phyloP scores from a whole-genome alignment of 2,888 invertebrate genomes.

The Watsonalla cultraria region DNA sequence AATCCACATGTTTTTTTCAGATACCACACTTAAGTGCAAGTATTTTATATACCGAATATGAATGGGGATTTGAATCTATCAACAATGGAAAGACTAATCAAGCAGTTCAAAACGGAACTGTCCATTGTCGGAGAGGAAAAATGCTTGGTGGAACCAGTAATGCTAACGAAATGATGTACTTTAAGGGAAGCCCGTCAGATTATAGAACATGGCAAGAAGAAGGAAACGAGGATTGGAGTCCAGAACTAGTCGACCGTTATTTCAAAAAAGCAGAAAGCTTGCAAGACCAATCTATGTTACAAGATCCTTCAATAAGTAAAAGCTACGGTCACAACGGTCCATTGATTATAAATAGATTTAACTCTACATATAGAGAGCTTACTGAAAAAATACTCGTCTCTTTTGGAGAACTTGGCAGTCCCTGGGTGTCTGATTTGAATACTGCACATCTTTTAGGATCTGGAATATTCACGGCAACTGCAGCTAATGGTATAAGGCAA shows the following conservation, averaged over 20 bases:
- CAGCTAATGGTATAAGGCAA: slow-evolving; percentile 27
- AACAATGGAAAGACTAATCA: slow-evolving; percentile 84
- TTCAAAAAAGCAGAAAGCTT: slow-evolving; percentile 72
- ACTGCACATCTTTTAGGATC: slow-evolving; percentile 64
- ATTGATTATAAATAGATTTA: slow-evolving; percentile 62
- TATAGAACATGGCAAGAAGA: slow-evolving; percentile 65
- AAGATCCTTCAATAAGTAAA: slow-evolving; percentile 23
- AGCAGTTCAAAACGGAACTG: slow-evolving; percentile 62
- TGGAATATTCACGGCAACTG: slow-evolving; percentile 61
- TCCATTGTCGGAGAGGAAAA: slow-evolving; percentile 78
- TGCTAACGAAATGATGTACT: slow-evolving; percentile 75
- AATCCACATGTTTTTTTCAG: background rate
- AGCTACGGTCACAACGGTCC: slow-evolving; percentile 64
- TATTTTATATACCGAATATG: background rate
- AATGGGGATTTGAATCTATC: slow-evolving; percentile 56
- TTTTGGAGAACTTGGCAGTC: slow-evolving; percentile 64
- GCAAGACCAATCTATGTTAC: slow-evolving; percentile 30
- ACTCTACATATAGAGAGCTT: slow-evolving; percentile 49
- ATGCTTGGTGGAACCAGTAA: slow-evolving; percentile 75
- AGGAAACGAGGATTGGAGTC: slow-evolving; percentile 75
- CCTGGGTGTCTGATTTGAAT: slow-evolving; percentile 54
- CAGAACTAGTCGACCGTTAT: slow-evolving; percentile 65
- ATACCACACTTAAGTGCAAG: background rate
- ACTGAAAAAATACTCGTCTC: slow-evolving; percentile 43
- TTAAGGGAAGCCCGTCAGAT: slow-evolving; percentile 64